Evolutionary conservation across 23 tunicate species (phyloP), one percentile per base, ranked within the genome.

Genomic region (Clavelina lepadiformis): DNA sequence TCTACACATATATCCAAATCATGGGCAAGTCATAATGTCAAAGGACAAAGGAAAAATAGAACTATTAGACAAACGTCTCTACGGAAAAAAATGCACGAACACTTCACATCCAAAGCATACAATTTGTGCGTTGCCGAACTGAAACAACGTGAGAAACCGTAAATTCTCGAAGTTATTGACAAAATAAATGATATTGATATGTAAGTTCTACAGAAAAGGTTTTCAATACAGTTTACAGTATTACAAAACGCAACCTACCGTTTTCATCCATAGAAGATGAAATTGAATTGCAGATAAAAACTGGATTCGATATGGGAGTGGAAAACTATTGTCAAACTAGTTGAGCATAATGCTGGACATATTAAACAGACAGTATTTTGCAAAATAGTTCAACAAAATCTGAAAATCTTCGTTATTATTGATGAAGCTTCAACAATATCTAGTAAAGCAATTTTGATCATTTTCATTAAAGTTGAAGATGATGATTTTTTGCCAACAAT

Each of bases 181-280:
- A 41, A 41, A 41, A 65, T 65, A 8, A 65, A 65, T 15, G 47
- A 19, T 11, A 7, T 65, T 7, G 20, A 65, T 13, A 21, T 46
- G 71, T 22, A 36, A 11, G 21, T 18, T 75, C 81, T 63, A 75
- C 81, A 50, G 24, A 6, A 29, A 65, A 36, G 65, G 81, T 75
- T 66, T 75, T 75, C 41, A 75, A 75, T 75, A 75, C 81, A 67
- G 63, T 75, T 41, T 75, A 75, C 81, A 65, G 81, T 75, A 65
- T 75, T 27, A 46, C 81, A 31, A 75, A 75, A 75, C 31, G 73
- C 65, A 63, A 46, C 51, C 47, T 61, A 22, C 74, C 73, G 47
- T 75, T 75, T 65, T 75, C 59, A 65, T 61, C 65, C 65, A 47
- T 75, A 65, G 49, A 47, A 75, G 36, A 75, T 66, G 81, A 75